phyloP scores from a whole-genome alignment of 2,888 invertebrate species.

The Cataglyphis rosenhaueri region DNA sequence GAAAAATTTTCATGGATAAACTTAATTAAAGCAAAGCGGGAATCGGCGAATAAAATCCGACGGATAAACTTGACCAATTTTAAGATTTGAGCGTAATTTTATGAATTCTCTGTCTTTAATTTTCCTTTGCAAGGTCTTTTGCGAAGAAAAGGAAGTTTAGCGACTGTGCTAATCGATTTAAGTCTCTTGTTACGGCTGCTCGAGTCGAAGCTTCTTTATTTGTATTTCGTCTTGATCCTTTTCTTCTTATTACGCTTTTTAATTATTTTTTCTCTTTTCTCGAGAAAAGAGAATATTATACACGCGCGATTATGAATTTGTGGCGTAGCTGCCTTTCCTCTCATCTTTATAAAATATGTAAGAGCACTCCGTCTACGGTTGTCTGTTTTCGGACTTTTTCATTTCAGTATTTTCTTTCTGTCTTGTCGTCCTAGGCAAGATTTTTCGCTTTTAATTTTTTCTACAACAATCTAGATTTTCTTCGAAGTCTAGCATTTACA shows the following conservation, averaged over 20 bases:
- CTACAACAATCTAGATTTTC: not conserved
- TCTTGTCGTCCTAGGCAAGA: conserved; percentile 5
- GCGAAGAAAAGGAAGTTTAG: conserved; percentile 15
- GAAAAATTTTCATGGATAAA: conserved; percentile 2
- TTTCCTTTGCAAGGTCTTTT: not conserved
- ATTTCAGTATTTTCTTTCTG: conserved; percentile 56
- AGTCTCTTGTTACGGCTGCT: conserved; percentile 35
- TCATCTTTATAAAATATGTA: conserved; percentile 74
- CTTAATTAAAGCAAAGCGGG: conserved; percentile 21
- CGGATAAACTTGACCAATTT: conserved; percentile 25
- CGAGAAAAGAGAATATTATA: conserved; percentile 41
- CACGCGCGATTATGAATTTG: conserved; percentile 66
- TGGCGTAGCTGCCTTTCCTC: conserved; percentile 44
- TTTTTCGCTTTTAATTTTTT: conserved; percentile 16
- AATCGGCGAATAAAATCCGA: conserved; percentile 7
- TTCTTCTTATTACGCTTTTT: not conserved
- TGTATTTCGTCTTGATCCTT: conserved; percentile 51
- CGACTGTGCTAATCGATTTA: conserved; percentile 57
- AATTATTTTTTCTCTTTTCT: not conserved
- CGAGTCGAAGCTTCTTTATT: conserved; percentile 58
- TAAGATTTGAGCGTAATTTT: conserved; percentile 26
- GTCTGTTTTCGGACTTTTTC: conserved; percentile 62
- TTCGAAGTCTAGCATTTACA: not conserved
- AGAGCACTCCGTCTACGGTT: conserved; percentile 63
- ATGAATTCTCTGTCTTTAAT: conserved; percentile 20